Conservation (phyloP, 2,888 invertebrate genomes). For the Pachycephus smyrnensis region DNA sequence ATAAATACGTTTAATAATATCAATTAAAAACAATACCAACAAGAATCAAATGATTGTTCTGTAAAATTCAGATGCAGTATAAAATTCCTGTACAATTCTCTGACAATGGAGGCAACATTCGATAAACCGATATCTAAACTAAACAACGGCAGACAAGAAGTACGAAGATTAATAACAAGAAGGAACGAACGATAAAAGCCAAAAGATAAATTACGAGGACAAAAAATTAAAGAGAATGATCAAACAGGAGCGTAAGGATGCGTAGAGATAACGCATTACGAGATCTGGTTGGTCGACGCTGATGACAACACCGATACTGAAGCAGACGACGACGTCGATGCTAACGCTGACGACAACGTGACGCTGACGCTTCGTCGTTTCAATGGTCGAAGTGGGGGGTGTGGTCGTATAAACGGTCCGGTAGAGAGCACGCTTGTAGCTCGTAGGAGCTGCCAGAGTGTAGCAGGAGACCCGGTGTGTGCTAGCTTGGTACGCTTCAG, state of each 20-base stretch:
- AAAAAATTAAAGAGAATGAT: neutral
- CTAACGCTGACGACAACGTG: conserved; percentile 28
- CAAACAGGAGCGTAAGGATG: conserved; percentile 4
- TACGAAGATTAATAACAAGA: neutral
- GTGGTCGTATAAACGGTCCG: conserved; percentile 5
- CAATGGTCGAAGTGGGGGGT: conserved; percentile 17
- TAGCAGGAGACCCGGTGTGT: neutral
- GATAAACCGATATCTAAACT: neutral
- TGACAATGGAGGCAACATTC: neutral
- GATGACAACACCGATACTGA: conserved; percentile 50
- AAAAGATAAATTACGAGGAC: conserved; percentile 5
- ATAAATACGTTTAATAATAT: neutral
- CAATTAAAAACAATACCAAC: neutral
- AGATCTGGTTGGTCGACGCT: conserved; percentile 12
- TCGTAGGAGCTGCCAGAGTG: neutral
- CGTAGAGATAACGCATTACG: conserved; percentile 20
- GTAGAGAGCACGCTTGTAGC: conserved; percentile 6
- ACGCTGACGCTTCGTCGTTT: conserved; percentile 5
- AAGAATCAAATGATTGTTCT: too few species aligned
- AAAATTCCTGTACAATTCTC: too few species aligned
- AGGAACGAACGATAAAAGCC: neutral
- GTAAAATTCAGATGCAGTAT: too few species aligned
- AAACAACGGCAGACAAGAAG: neutral
- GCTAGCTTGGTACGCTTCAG: neutral
- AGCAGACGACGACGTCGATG: conserved; percentile 30